Evolutionary conservation across 2,113 vertebrate genomes (phyloP), one percentile per base, ranked within the genome.

Genomic region (Melanotaenia duboulayi): DNA sequence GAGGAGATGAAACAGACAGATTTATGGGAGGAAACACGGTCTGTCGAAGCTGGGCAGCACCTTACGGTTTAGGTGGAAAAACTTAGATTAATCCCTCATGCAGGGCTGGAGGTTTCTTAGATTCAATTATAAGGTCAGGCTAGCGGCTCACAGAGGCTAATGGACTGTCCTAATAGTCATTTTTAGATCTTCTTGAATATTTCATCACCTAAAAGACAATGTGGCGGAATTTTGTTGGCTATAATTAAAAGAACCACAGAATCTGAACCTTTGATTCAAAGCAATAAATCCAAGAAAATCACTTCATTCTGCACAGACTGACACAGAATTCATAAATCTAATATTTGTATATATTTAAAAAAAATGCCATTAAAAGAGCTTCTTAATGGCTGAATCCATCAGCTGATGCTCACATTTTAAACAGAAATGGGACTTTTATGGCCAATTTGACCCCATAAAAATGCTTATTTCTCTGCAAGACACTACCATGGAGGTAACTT

Each of bases 111-210:
- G 76, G 76, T 80, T 80, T 73, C 71, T 71, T 69, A 48, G 63
- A 76, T 67, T 71, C 46, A 71, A 83, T 83, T 69, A 77, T 19
- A 62, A 77, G 78, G 72, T 84, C 65, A 23, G 50, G 44, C 49
- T 74, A 25, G 55, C 24, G 81, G 80, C 22, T 62, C 54, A 32
- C 6, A 17, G 25, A 57, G 71, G 68, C 44, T 80, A 74, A 76
- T 80, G 50, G 57, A 66, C 23, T 49, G 55, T 44, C 22, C 20
- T 62, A 59, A 74, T 16, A 62, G 14, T 55, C 17, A 42, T 56
- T 62, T 60, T 62, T 23, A 59, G 22, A 14, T 28, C 58, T 83
- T 28, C 48, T 8, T 55, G 10, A 65, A 78, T 61, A 55, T 76
- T 65, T 74, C 23, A 61, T 20, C 50, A 49, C 20, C 10, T 7